Evolutionary conservation across 2,888 invertebrate genomes (phyloP).

Genomic region (Trachelus iudaicus): DNA sequence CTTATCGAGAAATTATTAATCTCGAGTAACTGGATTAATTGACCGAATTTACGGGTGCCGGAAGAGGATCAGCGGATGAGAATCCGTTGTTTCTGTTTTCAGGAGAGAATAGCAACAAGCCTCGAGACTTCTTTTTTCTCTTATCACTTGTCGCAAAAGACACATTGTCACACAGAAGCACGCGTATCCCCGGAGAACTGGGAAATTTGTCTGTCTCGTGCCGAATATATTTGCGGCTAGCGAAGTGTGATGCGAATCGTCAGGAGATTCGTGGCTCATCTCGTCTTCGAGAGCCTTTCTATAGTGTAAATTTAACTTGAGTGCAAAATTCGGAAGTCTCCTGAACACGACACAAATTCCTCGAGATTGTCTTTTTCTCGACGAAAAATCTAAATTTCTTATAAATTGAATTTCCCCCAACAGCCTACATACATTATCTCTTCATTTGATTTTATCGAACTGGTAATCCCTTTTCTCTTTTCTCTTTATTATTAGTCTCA

Average conservation of each 20-base stretch:
- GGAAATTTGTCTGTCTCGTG: neutral
- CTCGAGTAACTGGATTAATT: neutral
- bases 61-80: neutral
- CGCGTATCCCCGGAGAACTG: neutral
- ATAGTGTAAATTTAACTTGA: neutral
- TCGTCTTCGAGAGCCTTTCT: neutral
- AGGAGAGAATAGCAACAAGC: neutral
- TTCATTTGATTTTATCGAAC: slow-evolving; percentile 47
- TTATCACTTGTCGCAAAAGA: neutral
- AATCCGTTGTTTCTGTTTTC: neutral
- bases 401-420: neutral
- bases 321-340: neutral
- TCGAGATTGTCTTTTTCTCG: neutral
- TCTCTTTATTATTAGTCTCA: slow-evolving; percentile 1
- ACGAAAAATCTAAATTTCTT: neutral
- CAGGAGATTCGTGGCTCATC: neutral
- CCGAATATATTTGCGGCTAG: neutral
- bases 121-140: neutral
- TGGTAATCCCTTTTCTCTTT: neutral
- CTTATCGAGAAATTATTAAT: neutral
- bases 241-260: neutral
- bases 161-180: neutral
- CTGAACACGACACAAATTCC: neutral
- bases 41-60: neutral
- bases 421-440: slow-evolving; percentile 28